Evolutionary conservation across 92 coral and sea anemone species (phyloP).

Genomic region (Actinernus sp.): DNA sequence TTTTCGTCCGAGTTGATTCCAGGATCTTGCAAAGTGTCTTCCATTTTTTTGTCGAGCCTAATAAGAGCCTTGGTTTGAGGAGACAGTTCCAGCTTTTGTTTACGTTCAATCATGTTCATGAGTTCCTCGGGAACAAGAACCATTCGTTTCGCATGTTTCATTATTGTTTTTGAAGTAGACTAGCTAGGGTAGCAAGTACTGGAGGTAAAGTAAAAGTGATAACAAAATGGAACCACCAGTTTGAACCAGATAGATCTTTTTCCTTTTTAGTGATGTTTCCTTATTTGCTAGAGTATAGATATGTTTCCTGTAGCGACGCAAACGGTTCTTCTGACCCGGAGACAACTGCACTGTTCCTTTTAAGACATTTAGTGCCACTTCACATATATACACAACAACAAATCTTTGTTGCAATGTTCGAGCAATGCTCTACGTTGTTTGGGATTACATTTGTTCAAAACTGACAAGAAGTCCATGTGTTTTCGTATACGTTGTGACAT

Average conservation of each 20-base stretch:
- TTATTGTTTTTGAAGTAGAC: slow-evolving; percentile 2
- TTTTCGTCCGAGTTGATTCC: slow-evolving; percentile 1
- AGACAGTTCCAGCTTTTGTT: slow-evolving; percentile 16
- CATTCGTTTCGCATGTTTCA: slow-evolving; percentile 19
- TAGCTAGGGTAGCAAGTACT: background rate
- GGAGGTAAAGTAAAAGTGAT: slow-evolving; percentile 23
- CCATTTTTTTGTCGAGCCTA: slow-evolving; percentile 11
- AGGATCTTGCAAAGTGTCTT: background rate
- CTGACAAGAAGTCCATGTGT: slow-evolving; percentile 8
- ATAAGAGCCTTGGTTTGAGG: slow-evolving; percentile 4
- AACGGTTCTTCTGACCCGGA: slow-evolving; percentile 3
- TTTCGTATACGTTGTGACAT: slow-evolving; percentile 27
- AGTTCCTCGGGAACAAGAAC: slow-evolving; percentile 12
- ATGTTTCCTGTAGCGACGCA: slow-evolving; percentile 16
- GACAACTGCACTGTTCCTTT: slow-evolving; percentile 20
- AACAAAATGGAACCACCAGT: background rate
- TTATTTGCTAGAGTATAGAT: slow-evolving; percentile 10
- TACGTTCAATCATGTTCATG: slow-evolving; percentile 8
- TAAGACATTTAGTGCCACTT: slow-evolving; percentile 13
- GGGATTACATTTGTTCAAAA: slow-evolving; percentile 26
- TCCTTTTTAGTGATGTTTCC: slow-evolving; percentile 8
- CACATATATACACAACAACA: slow-evolving; percentile 24
- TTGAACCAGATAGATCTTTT: slow-evolving; percentile 1
- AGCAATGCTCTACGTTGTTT: slow-evolving; percentile 18
- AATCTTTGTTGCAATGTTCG: slow-evolving; percentile 22